Evolutionary conservation across 92 coral and sea anemone species (phyloP), one percentile per base, ranked within the genome.

Genomic region (Parazoanthus swiftii): DNA sequence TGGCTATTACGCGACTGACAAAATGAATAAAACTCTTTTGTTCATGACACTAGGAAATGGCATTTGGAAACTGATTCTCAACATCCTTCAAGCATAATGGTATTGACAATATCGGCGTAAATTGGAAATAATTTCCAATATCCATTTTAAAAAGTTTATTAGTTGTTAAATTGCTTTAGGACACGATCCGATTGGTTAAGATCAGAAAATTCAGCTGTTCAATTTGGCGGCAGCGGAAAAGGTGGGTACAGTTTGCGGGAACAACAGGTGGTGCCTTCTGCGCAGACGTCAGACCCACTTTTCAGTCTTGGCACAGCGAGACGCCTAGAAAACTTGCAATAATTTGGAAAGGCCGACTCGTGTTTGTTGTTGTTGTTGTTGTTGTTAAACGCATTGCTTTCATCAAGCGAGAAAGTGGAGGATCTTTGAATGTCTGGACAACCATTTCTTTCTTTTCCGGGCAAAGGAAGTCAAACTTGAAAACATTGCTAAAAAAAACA

Each of bases 221-320:
- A 39, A 43, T 76, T 39, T 76, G 80, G 51, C 80, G 43, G 80
- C 54, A 79, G 37, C 36, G 66, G 65, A 79, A n/a, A 29, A n/a
- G 23, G 37, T 50, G 26, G 65, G 36, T 50, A 79, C 50, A 46
- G 10, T 18, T 44, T 26, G 67, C 67, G 38, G 67, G 21, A 51
- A 79, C 82, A 79, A 79, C 82, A 79, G 82, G 82, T 79, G 66
- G 82, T 50, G 26, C 0, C 65, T 46, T 44, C 66, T 79, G 67
- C 63, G 82, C 82, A 79, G 10, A 10, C 82, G 82, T 33, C 18
- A 6, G 20, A 26, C 70, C 59, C 18, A 54, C 59, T 54, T 29
- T 29, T 15, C 16, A 11, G 18, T 54, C 20, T 54, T 18, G 14
- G 59, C 59, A 4, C 59, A 54, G 14, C 59, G 18, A 13, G 59